These are phyloP conservation scores for Pimephales promelas DNA, from an alignment of 2,113 vertebrate genomes.

Conservation along the genomic window DNA sequence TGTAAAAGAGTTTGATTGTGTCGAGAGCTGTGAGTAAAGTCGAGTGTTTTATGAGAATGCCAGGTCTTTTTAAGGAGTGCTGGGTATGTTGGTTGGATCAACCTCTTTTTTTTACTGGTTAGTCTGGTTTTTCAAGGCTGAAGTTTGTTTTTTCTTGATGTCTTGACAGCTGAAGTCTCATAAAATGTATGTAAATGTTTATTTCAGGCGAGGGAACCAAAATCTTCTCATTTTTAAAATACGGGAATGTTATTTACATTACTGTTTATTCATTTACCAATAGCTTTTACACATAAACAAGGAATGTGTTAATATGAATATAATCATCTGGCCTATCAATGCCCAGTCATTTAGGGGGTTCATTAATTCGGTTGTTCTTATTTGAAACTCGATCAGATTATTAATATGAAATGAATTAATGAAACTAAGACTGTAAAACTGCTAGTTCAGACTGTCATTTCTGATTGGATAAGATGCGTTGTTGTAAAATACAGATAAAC, in stretches of 20 bases:
- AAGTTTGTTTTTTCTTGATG: neutral
- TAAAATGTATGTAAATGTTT: neutral
- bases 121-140: neutral
- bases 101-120: neutral
- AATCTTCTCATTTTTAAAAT: neutral
- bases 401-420: neutral
- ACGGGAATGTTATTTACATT: neutral
- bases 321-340: too few relatives aligned
- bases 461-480: neutral
- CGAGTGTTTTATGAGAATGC: neutral
- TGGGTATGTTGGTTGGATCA: neutral
- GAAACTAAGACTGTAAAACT: neutral
- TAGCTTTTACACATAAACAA: neutral
- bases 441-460: neutral
- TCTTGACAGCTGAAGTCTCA: neutral
- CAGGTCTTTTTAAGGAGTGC: neutral
- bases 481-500: neutral
- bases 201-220: neutral
- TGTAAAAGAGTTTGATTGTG: neutral
- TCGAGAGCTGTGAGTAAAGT: neutral
- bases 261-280: neutral
- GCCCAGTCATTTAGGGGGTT: too few relatives aligned
- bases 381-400: neutral
- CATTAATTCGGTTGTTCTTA: neutral
- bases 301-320: neutral